phyloP scores from a whole-genome alignment of 2,797 vertebrate species.

The Cossypha dichroa region DNA sequence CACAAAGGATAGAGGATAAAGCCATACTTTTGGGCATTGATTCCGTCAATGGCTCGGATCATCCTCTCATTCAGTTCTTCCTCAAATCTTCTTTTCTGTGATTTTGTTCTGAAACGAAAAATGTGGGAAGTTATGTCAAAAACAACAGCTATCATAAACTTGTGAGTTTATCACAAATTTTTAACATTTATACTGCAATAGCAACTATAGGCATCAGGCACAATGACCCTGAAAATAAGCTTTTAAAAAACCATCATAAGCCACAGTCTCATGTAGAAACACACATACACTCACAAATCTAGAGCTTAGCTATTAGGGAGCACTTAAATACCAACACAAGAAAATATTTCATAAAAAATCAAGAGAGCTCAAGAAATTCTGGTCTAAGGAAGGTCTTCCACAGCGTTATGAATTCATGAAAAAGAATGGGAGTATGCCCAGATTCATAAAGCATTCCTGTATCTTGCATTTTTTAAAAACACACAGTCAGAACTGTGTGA shows the following conservation, averaged over 20 bases:
- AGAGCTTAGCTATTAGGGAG: neutral
- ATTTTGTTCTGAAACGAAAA: conserved; percentile 85
- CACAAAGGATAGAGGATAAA: neutral
- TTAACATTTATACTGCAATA: neutral
- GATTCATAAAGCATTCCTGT: neutral
- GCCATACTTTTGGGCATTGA: conserved; percentile 93
- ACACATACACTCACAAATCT: neutral
- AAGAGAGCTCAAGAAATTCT: neutral
- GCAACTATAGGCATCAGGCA: neutral
- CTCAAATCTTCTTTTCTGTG: conserved; percentile 94
- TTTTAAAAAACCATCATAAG: neutral
- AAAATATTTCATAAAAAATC: neutral
- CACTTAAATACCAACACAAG: neutral
- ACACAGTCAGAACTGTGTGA: neutral
- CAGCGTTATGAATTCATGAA: neutral
- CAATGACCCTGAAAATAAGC: neutral
- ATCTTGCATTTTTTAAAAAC: neutral
- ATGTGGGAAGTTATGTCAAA: neutral
- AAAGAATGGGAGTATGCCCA: neutral
- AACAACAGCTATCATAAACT: neutral
- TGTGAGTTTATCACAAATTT: neutral
- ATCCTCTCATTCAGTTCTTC: conserved; percentile 94
- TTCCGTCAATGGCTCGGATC: conserved; percentile 94
- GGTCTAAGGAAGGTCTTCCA: neutral
- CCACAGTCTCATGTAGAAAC: neutral